Evolutionary conservation across 2,797 vertebrate genomes (phyloP), one percentile per base, ranked within the genome.

Genomic region (Sebastes paucispinis): DNA sequence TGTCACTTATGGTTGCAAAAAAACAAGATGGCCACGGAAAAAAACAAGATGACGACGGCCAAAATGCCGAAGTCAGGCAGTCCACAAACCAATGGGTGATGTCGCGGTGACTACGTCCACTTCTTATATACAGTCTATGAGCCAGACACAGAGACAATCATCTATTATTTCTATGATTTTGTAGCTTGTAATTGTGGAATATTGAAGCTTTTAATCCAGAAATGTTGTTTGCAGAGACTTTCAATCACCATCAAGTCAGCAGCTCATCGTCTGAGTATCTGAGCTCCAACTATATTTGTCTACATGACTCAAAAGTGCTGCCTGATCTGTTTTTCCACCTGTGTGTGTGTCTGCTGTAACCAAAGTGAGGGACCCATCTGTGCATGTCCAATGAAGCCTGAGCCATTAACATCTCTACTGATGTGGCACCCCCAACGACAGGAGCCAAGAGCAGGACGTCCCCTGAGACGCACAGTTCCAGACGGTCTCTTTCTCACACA

Each of bases 371-470:
- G 90, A 85, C 86, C 89, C 93, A 91, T 92, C 87, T 92, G 91
- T 88, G 86, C 83, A 74, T 82, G 86, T 86, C 81, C 75, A 86
- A 78, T 88, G 84, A 90, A 84, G 92, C 88, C 78, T 87, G 83
- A 91, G 81, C 79, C 87, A 89, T 90, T 89, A 72, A 88, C 78
- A 91, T 89, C 82, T 93, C 81, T 83, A 80, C 84, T 92, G 87
- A 91, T 89, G 79, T 87, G 70, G 12, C 66, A 63, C 74, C 74
- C 85, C 86, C 75, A 50, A 84, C 18, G 50, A 73, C 82, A 81
- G 47, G 74, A 71, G 81, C 77, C 81, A 69, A 75, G 66, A 74
- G 79, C 70, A 74, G 86, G 50, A 32, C 32, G 54, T 85, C 90
- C 82, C 81, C 69, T 71, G 82, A 87, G 88, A 82, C 59, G n/a